Base-by-base conservation (phyloP, 2,888 invertebrate genomes). In the Meliscaeva auricollis region DNA sequence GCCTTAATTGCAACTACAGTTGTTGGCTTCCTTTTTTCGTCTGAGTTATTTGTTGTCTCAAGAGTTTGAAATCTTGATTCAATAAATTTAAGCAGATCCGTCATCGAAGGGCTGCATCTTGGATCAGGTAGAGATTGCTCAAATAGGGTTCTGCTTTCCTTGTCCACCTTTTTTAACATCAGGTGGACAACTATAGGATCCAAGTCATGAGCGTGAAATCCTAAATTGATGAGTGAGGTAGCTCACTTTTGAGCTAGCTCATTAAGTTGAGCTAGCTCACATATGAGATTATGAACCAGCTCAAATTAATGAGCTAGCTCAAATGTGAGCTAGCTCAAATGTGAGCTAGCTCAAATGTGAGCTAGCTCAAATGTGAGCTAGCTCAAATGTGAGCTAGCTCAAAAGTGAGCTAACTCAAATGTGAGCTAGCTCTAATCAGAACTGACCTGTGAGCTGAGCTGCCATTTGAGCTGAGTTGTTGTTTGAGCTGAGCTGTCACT, bases 111-210 rank as follows among this genome's bases (percentile, higher is more conserved):
- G 50, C 62, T 73, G 30, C 62, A 38, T 15, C 41, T 73, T 8
- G 62, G 56, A 52, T 75, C 52, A 15, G 30, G 54, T 17, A 75
- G 26, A 2, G 75, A 66, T n/a, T 75, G 66, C 13, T 66, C 35
- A 13, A 75, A 56, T 2, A 74, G n/a, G 6, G 54, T 54, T 64
- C 44, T 64, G 41, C 54, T 56, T 11, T 64, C 52, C 13, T 44
- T 44, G 11, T 66, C 35, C 26, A 54, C 22, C 13, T 54, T 69
- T 22, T 69, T 30, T 9, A 69, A n/a, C 26, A 69, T 52, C 20
- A 56, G 46, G 46, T 70, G 70, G 8, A 70, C 32, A 3, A 70
- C 26, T 30, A 58, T 41, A 2, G 70, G 72, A 72, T 58, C 32
- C 58, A 20, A 46, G n/a, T 35, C 30, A 11, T 60, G 4, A 11